Percentiles rank a stretch among this genome's conserved stretches.
phyloP scores from a whole-genome alignment of 2,888 invertebrate species.

The Drosophila infuscata region DNA sequence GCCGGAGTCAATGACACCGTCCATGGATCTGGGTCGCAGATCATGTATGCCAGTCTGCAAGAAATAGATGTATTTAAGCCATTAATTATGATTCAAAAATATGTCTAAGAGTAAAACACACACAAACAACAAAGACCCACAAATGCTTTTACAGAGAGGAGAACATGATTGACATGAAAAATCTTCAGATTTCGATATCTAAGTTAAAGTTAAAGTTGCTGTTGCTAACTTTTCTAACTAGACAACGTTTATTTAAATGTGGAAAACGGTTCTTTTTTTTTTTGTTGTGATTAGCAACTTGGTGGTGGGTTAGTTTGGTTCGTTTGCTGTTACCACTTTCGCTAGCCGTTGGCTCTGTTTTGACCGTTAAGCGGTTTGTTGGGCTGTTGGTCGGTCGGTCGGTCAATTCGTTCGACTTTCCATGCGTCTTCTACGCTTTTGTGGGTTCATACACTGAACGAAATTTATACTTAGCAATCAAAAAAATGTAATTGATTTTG shows the following conservation, averaged over 20 bases:
- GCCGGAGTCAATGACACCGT: slow-evolving; percentile 84
- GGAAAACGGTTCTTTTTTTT: slow-evolving; percentile 73
- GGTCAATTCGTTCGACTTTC: slow-evolving; percentile 54
- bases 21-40: slow-evolving; percentile 84
- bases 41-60: slow-evolving; percentile 84
- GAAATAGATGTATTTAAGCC: not conserved
- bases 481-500: not conserved
- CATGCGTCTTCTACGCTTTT: slow-evolving; percentile 44
- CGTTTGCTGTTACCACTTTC: slow-evolving; percentile 44
- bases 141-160: slow-evolving; percentile 4
- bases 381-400: not conserved
- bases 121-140: slow-evolving; percentile 6
- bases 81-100: not conserved
- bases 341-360: slow-evolving; percentile 22
- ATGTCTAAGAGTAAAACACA: slow-evolving; percentile 12
- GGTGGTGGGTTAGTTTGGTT: slow-evolving; percentile 5
- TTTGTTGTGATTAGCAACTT: slow-evolving; percentile 24
- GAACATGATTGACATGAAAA: slow-evolving; percentile 60
- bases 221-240: slow-evolving; percentile 52
- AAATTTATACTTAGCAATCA: not conserved
- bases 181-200: slow-evolving; percentile 32
- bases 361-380: slow-evolving; percentile 22
- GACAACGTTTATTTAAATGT: slow-evolving; percentile 66
- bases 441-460: slow-evolving; percentile 27
- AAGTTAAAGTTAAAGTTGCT: slow-evolving; percentile 2